These are phyloP conservation scores for Taenaris catops DNA, from an alignment of 2,888 invertebrate genomes.

Conservation along the genomic window DNA sequence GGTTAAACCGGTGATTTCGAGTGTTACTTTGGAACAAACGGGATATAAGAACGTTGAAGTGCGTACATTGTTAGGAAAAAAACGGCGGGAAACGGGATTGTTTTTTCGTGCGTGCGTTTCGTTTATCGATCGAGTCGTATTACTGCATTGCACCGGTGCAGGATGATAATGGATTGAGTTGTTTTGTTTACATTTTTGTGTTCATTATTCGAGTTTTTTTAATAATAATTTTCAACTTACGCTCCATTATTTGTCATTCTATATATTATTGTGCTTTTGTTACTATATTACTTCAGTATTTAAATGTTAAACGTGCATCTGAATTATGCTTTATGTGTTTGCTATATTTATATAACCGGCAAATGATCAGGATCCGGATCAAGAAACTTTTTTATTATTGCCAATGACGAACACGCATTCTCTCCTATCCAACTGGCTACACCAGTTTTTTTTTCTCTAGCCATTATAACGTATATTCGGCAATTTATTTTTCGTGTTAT, in stretches of 20 bases:
- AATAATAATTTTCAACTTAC: background rate
- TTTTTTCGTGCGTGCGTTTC: constrained; percentile 38
- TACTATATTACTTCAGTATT: no score
- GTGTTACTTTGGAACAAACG: constrained; percentile 11
- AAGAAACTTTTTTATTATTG: constrained; percentile 24
- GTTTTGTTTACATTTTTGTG: constrained; percentile 50
- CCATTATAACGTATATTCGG: constrained; percentile 30
- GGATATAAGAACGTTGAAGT: constrained; percentile 4
- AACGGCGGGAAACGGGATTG: constrained; percentile 50
- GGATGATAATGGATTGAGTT: constrained; percentile 42
- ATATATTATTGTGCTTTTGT: no score
- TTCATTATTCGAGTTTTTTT: background rate
- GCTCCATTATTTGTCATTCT: no score
- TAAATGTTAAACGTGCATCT: no score
- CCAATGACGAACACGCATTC: constrained; percentile 43
- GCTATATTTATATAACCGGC: background rate
- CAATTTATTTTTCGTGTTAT: constrained; percentile 26
- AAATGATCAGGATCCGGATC: constrained; percentile 18
- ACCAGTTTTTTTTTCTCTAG: constrained; percentile 56
- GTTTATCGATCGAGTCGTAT: constrained; percentile 57
- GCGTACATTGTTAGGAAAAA: constrained; percentile 36
- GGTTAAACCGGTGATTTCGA: constrained; percentile 9
- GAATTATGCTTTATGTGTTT: no score
- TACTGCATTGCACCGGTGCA: constrained; percentile 56
- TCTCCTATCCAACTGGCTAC: constrained; percentile 48